A percentile compares a stretch with the other conserved stretches of the same genome.
phyloP scores from a whole-genome alignment of 2,113 vertebrate genomes.

The Bungarus multicinctus region DNA sequence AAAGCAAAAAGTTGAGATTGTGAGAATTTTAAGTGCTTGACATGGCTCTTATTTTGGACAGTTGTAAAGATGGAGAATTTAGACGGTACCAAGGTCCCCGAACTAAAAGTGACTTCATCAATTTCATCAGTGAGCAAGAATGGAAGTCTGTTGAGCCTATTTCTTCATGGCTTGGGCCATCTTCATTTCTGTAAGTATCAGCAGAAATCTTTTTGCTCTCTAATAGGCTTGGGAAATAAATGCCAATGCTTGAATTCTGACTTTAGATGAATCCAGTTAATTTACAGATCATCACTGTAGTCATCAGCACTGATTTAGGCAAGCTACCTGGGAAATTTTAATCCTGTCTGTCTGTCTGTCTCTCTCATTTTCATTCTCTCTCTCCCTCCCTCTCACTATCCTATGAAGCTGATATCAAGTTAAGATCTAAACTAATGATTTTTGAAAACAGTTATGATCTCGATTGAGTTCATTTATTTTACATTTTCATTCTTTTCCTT shows the following conservation, averaged over 20 bases:
- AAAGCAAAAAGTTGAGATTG: too few species aligned
- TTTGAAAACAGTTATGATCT: background rate
- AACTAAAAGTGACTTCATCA: constrained; percentile 90
- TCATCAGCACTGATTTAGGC: background rate
- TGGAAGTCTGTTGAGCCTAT: constrained; percentile 87
- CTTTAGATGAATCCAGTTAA: background rate
- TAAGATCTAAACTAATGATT: background rate
- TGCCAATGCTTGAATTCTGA: background rate
- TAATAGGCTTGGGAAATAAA: rapidly evolving
- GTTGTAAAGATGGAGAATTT: constrained; percentile 95
- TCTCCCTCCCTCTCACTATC: too few species aligned
- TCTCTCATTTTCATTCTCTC: too few species aligned
- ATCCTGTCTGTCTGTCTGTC: background rate
- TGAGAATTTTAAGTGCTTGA: background rate
- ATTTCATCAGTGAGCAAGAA: constrained; percentile 88
- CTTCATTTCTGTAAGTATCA: constrained; percentile 86
- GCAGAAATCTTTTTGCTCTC: background rate
- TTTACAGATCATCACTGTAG: background rate
- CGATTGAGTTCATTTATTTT: background rate
- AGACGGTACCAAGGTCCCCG: constrained; percentile 90
- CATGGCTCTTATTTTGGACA: constrained; percentile 7
- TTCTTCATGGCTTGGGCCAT: constrained; percentile 91
- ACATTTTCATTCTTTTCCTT: background rate
- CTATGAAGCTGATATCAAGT: background rate
- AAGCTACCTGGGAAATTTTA: background rate